phyloP scores from a whole-genome alignment of 2,888 invertebrate species.

The Stramonita haemastoma region DNA sequence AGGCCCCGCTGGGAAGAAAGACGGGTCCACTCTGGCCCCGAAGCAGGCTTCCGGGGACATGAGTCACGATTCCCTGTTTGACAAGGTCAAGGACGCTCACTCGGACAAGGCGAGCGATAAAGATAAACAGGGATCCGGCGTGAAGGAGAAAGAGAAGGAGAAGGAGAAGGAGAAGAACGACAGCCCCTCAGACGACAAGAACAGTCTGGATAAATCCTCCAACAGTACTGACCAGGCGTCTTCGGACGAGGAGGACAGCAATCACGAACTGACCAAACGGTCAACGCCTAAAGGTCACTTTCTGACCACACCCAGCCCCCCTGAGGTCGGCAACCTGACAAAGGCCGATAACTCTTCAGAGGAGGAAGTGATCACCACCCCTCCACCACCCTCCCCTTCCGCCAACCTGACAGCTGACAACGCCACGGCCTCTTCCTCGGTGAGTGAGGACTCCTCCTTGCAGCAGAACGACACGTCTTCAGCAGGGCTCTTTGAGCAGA shows the following conservation, averaged over 20 bases:
- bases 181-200: constrained; percentile 2
- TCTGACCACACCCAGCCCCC: not conserved
- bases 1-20: not conserved
- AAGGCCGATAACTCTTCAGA: not conserved
- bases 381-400: constrained; percentile 2
- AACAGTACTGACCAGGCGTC: not conserved
- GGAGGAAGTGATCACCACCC: not conserved
- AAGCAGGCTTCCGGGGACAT: not conserved
- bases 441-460: not conserved
- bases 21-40: not conserved
- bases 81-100: not conserved
- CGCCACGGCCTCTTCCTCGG: not conserved
- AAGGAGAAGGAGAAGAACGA: not conserved
- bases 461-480: constrained; percentile 25
- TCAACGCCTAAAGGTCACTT: not conserved
- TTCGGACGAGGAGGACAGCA: constrained; percentile 8
- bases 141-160: not conserved
- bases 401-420: constrained; percentile 3
- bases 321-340: not conserved
- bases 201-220: not conserved
- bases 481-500: not conserved
- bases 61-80: not conserved
- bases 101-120: not conserved
- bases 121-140: not conserved
- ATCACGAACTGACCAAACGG: constrained; percentile 18